phyloP scores from a whole-genome alignment of 2,797 vertebrate species.

The Macroramphosus scolopax region DNA sequence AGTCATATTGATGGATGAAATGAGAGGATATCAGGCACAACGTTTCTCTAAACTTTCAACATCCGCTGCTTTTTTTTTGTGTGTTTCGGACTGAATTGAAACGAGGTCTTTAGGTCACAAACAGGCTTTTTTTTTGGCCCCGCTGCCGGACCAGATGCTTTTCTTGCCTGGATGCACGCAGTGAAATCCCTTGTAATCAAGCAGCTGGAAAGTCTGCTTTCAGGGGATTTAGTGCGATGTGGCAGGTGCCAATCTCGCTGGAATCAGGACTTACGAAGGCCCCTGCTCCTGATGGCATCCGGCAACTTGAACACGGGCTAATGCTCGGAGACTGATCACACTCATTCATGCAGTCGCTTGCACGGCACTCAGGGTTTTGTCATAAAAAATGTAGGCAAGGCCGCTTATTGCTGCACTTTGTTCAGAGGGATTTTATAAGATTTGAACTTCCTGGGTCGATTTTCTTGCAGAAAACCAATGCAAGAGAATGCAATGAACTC shows the following conservation, averaged over 20 bases:
- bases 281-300: slow-evolving; percentile 17
- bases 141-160: slow-evolving; percentile 34
- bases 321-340: slow-evolving; percentile 20
- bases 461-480: too few relatives aligned
- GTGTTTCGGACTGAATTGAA: slow-evolving; percentile 23
- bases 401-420: too few relatives aligned
- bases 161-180: slow-evolving; percentile 44
- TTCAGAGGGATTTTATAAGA: too few relatives aligned
- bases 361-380: background rate
- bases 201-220: slow-evolving; percentile 60
- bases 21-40: too few relatives aligned
- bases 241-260: slow-evolving; percentile 63
- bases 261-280: slow-evolving; percentile 57
- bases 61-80: slow-evolving; percentile 12
- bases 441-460: too few relatives aligned
- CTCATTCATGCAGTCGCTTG: slow-evolving; percentile 27
- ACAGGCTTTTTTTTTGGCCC: slow-evolving; percentile 31
- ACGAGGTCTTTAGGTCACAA: slow-evolving; percentile 53
- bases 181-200: slow-evolving; percentile 68
- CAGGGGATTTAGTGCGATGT: slow-evolving; percentile 63
- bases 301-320: slow-evolving; percentile 26
- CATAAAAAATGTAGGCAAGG: background rate
- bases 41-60: slow-evolving; percentile 1
- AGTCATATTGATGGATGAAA: slow-evolving; percentile 21
- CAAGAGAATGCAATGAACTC: too few relatives aligned